phyloP scores from a whole-genome alignment of 2,888 invertebrate species.

The Plebejus melissa region DNA sequence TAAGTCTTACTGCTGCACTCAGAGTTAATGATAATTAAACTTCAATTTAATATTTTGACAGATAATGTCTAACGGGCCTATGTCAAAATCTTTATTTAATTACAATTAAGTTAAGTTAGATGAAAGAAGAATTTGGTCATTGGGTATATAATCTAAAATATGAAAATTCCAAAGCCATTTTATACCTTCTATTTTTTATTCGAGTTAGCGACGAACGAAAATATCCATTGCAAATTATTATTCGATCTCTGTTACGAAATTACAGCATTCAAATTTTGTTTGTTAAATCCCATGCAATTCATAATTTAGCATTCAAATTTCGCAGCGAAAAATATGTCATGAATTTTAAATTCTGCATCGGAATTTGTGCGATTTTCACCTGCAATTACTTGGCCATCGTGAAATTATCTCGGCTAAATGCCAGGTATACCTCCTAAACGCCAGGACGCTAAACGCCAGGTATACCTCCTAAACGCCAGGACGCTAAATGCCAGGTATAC shows the following conservation, averaged over 20 bases:
- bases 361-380: neutral
- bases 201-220: neutral
- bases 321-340: neutral
- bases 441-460: too few species aligned
- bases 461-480: too few species aligned
- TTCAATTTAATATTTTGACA: too few species aligned
- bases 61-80: too few species aligned
- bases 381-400: slow-evolving; percentile 8
- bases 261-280: neutral
- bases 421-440: neutral
- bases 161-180: too few species aligned
- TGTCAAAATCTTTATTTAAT: too few species aligned
- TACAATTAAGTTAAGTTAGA: too few species aligned
- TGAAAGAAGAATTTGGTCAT: too few species aligned
- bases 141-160: too few species aligned
- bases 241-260: neutral
- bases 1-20: too few species aligned
- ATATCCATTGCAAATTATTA: neutral
- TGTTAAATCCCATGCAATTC: neutral
- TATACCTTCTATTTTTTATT: neutral
- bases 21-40: too few species aligned
- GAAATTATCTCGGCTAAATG: slow-evolving; percentile 1
- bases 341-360: neutral
- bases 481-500: slow-evolving; percentile 1
- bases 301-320: neutral